These are phyloP conservation scores for Leptodirus hochenwartii DNA, from an alignment of 2,888 invertebrate genomes.

Conservation along the genomic window DNA sequence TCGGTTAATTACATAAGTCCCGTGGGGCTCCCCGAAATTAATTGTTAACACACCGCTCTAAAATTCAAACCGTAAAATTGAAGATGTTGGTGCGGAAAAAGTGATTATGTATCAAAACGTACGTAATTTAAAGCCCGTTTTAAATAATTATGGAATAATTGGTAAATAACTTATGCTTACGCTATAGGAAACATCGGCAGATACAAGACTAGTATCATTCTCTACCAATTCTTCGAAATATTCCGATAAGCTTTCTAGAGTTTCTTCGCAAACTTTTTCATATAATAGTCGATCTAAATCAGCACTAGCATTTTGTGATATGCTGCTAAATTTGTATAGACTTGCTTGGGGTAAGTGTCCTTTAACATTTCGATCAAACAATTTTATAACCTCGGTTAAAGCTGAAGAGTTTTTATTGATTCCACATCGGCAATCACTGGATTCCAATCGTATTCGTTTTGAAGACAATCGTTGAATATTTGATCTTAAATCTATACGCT, in stretches of 20 bases:
- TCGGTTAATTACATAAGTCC: constrained; percentile 94
- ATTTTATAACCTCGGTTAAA: too few relatives aligned
- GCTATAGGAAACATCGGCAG: constrained; percentile 64
- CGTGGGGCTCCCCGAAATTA: constrained; percentile 49
- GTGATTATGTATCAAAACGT: constrained; percentile 4
- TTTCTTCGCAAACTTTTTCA: constrained; percentile 69
- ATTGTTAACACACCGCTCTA: constrained; percentile 83
- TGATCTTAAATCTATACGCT: too few relatives aligned
- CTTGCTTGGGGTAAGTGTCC: too few relatives aligned
- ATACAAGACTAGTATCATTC: constrained; percentile 37
- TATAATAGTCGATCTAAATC: constrained; percentile 30
- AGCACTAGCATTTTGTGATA: too few relatives aligned
- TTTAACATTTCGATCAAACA: too few relatives aligned
- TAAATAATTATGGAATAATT: constrained; percentile 1
- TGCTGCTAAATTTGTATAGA: too few relatives aligned
- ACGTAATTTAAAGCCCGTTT: constrained; percentile 6
- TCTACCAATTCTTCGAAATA: constrained; percentile 78
- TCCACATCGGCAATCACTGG: too few relatives aligned
- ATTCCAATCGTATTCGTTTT: too few relatives aligned
- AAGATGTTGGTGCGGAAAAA: neutral
- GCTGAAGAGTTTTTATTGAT: too few relatives aligned
- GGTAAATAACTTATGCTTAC: constrained; percentile 44
- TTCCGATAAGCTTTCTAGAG: constrained; percentile 70
- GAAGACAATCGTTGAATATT: too few relatives aligned
- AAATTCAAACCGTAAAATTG: constrained; percentile 18